Evolutionary conservation across 2,888 invertebrate genomes (phyloP).

Genomic region (Schrankia costaestrigalis): DNA sequence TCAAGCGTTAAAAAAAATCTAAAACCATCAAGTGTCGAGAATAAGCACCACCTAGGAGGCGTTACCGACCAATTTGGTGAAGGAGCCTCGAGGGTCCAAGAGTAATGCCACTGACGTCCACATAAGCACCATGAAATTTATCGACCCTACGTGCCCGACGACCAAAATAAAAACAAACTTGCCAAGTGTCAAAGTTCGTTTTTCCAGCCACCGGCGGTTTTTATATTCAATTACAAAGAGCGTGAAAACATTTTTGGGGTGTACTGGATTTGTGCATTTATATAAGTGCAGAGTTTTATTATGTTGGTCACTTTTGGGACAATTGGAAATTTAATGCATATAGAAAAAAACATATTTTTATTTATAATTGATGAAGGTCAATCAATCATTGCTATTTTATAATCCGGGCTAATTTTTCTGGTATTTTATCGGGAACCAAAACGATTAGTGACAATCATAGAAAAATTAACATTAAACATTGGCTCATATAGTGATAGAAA

Average conservation of each 20-base stretch:
- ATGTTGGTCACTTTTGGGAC: too few species aligned
- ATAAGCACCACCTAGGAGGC: slow-evolving; percentile 41
- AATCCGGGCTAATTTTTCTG: too few species aligned
- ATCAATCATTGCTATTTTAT: too few species aligned
- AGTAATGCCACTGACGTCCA: slow-evolving; percentile 61
- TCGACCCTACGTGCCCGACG: slow-evolving; percentile 61
- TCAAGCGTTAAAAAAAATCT: slow-evolving; percentile 37
- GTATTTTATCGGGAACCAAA: too few species aligned
- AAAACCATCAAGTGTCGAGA: slow-evolving; percentile 30
- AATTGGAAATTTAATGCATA: not conserved
- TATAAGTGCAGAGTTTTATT: slow-evolving; percentile 11
- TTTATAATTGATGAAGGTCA: too few species aligned
- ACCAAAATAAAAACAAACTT: slow-evolving; percentile 62
- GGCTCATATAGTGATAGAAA: too few species aligned
- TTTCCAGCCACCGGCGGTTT: slow-evolving; percentile 27
- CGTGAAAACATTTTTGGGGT: slow-evolving; percentile 20
- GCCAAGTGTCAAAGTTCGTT: slow-evolving; percentile 56
- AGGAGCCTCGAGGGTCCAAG: slow-evolving; percentile 49
- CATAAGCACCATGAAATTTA: slow-evolving; percentile 69
- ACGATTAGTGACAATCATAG: too few species aligned
- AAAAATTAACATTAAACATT: too few species aligned
- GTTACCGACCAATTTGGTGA: slow-evolving; percentile 59
- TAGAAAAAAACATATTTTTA: too few species aligned
- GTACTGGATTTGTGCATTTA: slow-evolving; percentile 17
- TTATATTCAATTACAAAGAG: slow-evolving; percentile 36